These are phyloP conservation scores for Drosophila tsacasi DNA, from an alignment of 1,140 invertebrate genomes.

Conservation along the genomic window DNA sequence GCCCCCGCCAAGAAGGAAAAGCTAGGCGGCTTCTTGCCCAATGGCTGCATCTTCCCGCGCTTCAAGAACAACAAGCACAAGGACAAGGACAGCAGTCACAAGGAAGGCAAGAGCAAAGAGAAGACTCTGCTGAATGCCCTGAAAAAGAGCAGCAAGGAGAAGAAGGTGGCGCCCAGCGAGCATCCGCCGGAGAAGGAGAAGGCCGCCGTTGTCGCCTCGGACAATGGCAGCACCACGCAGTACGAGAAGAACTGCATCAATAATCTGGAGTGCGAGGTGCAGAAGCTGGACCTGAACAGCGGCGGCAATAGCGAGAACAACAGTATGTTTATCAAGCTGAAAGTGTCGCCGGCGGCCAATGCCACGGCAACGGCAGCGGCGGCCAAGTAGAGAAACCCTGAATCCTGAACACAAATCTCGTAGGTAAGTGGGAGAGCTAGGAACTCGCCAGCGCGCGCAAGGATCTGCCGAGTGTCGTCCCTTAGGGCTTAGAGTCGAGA, in stretches of 20 bases:
- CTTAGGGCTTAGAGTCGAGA: conserved; percentile 61
- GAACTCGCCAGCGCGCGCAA: conserved; percentile 38
- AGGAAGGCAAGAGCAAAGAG: conserved; percentile 80
- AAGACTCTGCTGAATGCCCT: conserved; percentile 82
- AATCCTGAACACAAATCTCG: conserved; percentile 47
- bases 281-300: conserved; percentile 80
- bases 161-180: conserved; percentile 77
- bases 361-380: conserved; percentile 66
- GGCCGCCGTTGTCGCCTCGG: conserved; percentile 30
- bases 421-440: conserved; percentile 57
- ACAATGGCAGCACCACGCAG: conserved; percentile 64
- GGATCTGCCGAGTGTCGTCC: conserved; percentile 7
- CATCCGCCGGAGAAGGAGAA: conserved; percentile 50
- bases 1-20: conserved; percentile 81
- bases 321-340: conserved; percentile 81
- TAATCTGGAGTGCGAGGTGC: conserved; percentile 80
- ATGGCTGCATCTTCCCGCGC: conserved; percentile 84
- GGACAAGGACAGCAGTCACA: conserved; percentile 80
- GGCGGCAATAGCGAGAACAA: conserved; percentile 66
- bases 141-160: conserved; percentile 82
- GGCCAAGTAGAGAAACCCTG: conserved; percentile 62
- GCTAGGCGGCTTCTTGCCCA: conserved; percentile 82
- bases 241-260: conserved; percentile 84
- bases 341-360: conserved; percentile 60
- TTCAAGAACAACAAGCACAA: conserved; percentile 85